Evolutionary conservation across 2,113 vertebrate species (phyloP).

Genomic region (Proterorhinus semilunaris): DNA sequence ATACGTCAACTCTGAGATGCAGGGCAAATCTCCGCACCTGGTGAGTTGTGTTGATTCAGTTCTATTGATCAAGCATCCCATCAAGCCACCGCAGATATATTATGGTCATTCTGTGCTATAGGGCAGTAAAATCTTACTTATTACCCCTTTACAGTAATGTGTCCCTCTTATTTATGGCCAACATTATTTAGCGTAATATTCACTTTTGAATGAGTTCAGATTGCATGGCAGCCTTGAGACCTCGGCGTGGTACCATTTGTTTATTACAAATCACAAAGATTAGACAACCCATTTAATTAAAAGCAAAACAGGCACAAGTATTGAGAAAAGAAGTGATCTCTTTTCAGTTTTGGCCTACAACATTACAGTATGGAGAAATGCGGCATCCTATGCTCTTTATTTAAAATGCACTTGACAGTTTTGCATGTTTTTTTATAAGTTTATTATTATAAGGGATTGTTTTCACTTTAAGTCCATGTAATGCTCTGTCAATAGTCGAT

Average conservation of each 20-base stretch:
- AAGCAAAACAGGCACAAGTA: neutral
- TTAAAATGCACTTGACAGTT: no score
- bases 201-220: slow-evolving; percentile 31
- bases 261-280: neutral
- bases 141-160: slow-evolving; percentile 53
- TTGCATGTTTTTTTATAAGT: no score
- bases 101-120: slow-evolving; percentile 47
- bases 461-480: no score
- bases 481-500: neutral
- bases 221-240: slow-evolving; percentile 29
- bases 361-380: neutral
- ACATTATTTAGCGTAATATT: slow-evolving; percentile 51
- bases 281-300: neutral
- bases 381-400: neutral
- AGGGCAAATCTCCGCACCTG: slow-evolving; percentile 38
- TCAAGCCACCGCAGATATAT: slow-evolving; percentile 54
- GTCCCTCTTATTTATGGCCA: slow-evolving; percentile 50
- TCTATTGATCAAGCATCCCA: slow-evolving; percentile 51
- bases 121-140: slow-evolving; percentile 60
- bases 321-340: neutral
- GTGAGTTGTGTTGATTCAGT: slow-evolving; percentile 57
- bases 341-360: neutral
- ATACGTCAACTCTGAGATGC: slow-evolving; percentile 15
- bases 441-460: no score
- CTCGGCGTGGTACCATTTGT: slow-evolving; percentile 1